Evolutionary conservation across 1,140 invertebrate genomes (phyloP), one percentile per base, ranked within the genome.

Genomic region (Carcinoscorpius rotundicauda): DNA sequence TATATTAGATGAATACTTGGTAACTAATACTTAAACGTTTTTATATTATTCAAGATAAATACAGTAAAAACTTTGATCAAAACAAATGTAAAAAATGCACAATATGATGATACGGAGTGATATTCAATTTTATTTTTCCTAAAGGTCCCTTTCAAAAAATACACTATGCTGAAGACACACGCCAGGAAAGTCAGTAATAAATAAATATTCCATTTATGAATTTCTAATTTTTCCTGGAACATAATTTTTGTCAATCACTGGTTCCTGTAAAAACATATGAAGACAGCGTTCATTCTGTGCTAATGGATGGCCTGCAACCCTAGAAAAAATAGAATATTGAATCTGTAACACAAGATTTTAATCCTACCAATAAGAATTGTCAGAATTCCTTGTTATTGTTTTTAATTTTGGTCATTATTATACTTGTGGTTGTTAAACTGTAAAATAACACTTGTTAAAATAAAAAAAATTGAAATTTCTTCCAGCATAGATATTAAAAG

Each of bases 231-330:
- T 98, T 72, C 97, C 97, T 71, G 97, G 97, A 67, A 98, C 92
- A 80, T 99, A 99, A 80, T 97, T 98, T 81, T 95, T 97, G 81
- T 99, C 96, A 79, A 99, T 98, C 70, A 87, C 85, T 61, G 87
- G 87, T 74, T 98, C 95, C 79, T 98, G 95, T 64, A 99, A 82
- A 82, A 99, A 99, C 91, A 99, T 99, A 75, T 99, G 97, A 73
- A 99, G 85, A 82, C 96, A 99, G 75, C 92, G 83, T 81, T 99
- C 97, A 79, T 99, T 99, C 82, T 99, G 97, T 59, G 97, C 97
- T 74, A 99, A 81, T n/a, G 97, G 97, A 82, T 99, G 97, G 62
- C 97, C 97, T 68, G 97, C 96, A 78, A 99, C 96, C 84, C 67
- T 68, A 48, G 50, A 66, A 62, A 63, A 52, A 48, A 68, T 6